Evolutionary conservation across 2,113 vertebrate genomes (phyloP), one percentile per base, ranked within the genome.

Genomic region (Microtus richardsoni): DNA sequence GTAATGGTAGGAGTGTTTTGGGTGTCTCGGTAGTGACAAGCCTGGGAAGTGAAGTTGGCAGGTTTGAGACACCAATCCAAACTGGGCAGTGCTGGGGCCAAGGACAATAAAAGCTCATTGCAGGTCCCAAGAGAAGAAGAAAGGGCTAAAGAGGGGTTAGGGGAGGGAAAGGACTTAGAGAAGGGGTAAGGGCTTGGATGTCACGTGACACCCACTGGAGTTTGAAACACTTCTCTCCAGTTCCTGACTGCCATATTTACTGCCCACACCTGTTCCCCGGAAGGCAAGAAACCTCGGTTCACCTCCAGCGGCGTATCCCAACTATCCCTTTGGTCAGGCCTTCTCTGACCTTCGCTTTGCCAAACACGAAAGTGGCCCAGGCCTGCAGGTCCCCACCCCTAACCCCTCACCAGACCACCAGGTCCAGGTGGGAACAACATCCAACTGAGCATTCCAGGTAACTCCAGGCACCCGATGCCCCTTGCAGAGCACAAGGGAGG

Each of bases 321-420:
- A 47, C 70, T 62, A 49, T 17, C 88, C 9, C 24, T 2, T 41
- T 6, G 39, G 52, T 74, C 62, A 92, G 30, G 49, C 36, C n/a
- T 74, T 33, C 58, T 77, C 84, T 52, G 77, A 75, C n/a, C 54
- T 36, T 84, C 79, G 28, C 79, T 84, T 88, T 62, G 85, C 85
- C 94, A 94, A 90, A 80, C 41, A 89, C 75, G 36, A 80, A 44
- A 88, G 58, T 54, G 52, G 91, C 79, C 78, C 44, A 71, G 90
- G 93, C 66, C 89, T 79, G 68, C 89, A 75, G 70, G 66, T 0
- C n/a, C 47, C 52, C 66, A 28, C 89, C 24, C 75, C 49, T 28
- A 52, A 52, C 22, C 41, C 78, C 68, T 39, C 58, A 30, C 88
- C 71, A 39, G 30, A n/a, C 74, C 70, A 6, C 85, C 49, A 49